phyloP scores from a whole-genome alignment of 1,140 invertebrate genomes.

The Hylaeus anthracinus region DNA sequence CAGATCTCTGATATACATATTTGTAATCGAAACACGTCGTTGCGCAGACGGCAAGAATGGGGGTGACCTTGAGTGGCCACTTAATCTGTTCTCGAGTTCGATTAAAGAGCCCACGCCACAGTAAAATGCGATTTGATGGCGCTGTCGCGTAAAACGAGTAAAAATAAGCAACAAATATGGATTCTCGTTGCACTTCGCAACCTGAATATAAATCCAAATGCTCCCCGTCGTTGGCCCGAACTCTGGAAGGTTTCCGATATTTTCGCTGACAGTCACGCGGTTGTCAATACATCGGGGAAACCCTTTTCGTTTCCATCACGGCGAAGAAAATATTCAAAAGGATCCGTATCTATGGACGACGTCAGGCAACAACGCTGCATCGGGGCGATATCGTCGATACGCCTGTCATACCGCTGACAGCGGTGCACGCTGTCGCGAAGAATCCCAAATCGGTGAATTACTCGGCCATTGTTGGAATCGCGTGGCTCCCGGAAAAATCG shows the following conservation, averaged over 20 bases:
- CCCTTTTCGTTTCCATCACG: background rate
- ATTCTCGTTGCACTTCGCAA: too few species aligned
- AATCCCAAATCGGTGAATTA: conserved; percentile 24
- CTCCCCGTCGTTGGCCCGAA: background rate
- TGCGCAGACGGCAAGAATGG: too few species aligned
- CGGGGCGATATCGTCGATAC: background rate
- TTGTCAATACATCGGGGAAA: background rate
- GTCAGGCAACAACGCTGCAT: background rate
- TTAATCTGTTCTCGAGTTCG: too few species aligned
- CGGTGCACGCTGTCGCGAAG: background rate
- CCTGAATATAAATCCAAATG: too few species aligned
- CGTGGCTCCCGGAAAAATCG: background rate
- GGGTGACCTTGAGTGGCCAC: background rate
- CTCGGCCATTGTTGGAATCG: background rate
- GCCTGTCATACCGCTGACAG: background rate
- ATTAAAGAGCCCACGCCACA: too few species aligned
- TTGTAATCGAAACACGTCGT: too few species aligned
- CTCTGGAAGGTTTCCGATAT: background rate
- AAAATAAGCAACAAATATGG: too few species aligned
- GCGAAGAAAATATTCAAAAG: background rate
- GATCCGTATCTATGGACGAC: background rate
- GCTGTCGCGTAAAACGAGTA: too few species aligned
- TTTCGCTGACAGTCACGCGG: background rate
- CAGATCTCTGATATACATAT: too few species aligned
- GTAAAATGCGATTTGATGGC: too few species aligned